Conservation (phyloP, 1,140 invertebrate genomes). For the Chironomus tepperi region DNA sequence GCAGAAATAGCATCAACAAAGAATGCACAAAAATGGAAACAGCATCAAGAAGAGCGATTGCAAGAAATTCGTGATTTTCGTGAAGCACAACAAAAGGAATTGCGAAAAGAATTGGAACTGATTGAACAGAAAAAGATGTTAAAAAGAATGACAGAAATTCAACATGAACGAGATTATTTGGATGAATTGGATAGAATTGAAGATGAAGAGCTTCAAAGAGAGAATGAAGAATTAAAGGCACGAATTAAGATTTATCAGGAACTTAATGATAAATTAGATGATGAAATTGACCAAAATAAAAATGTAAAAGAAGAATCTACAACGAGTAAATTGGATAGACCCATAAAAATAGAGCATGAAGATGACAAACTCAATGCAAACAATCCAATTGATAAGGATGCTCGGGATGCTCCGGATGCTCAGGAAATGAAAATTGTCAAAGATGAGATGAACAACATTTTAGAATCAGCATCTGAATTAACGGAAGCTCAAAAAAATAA, state of each 20-base stretch:
- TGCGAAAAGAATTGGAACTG: constrained; percentile 30
- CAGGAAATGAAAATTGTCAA: not conserved
- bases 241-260: constrained; percentile 29
- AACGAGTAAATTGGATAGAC: not conserved
- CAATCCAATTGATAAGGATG: no score
- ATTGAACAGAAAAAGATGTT: constrained; percentile 30
- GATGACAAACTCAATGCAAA: not conserved
- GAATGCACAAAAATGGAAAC: constrained; percentile 16
- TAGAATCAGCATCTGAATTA: constrained; percentile 27
- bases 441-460: constrained; percentile 24
- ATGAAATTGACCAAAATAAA: not conserved
- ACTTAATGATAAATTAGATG: constrained; percentile 25
- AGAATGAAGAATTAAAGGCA: constrained; percentile 29
- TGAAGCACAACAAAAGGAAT: constrained; percentile 28
- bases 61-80: constrained; percentile 27
- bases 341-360: not conserved
- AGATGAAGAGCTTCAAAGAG: constrained; percentile 26
- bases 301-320: not conserved
- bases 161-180: constrained; percentile 29
- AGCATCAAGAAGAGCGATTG: constrained; percentile 25
- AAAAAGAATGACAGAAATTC: constrained; percentile 29
- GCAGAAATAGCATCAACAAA: not conserved
- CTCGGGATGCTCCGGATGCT: no score
- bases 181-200: constrained; percentile 30
- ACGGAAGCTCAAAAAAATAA: constrained; percentile 31